These are phyloP conservation scores for Hyles lineata DNA, from an alignment of 2,888 invertebrate species.

Conservation along the genomic window DNA sequence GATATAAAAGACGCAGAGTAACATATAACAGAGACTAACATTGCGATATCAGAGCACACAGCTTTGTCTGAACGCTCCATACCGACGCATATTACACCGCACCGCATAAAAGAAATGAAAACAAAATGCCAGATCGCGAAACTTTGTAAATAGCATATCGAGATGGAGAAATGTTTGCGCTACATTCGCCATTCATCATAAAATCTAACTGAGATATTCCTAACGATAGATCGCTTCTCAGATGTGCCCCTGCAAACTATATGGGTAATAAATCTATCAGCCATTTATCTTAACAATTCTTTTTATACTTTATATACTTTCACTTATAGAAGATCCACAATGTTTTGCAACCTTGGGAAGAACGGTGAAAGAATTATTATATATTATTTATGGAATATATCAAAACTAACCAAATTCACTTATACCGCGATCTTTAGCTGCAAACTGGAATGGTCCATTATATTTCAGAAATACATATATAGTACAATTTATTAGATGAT, in stretches of 20 bases:
- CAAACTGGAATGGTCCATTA: too few relatives aligned
- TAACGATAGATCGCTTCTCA: background rate
- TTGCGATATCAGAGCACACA: background rate
- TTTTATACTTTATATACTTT: background rate
- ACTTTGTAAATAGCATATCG: slow-evolving; percentile 8
- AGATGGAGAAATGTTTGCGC: slow-evolving; percentile 11
- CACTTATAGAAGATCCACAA: background rate
- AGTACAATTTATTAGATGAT: too few relatives aligned
- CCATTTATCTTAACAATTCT: background rate
- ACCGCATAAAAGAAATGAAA: slow-evolving; percentile 9
- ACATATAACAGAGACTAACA: background rate
- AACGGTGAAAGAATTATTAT: too few relatives aligned
- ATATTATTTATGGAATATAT: too few relatives aligned
- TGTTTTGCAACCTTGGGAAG: background rate
- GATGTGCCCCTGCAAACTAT: background rate
- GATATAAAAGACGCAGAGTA: background rate
- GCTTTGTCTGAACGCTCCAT: background rate
- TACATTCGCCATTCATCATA: slow-evolving; percentile 9
- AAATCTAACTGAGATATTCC: slow-evolving; percentile 3
- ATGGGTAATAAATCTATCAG: background rate
- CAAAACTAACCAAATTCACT: too few relatives aligned
- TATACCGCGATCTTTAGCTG: too few relatives aligned
- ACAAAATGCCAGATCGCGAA: slow-evolving; percentile 15
- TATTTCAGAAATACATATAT: too few relatives aligned
- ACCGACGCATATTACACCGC: slow-evolving; percentile 6